phyloP scores from a whole-genome alignment of 2,113 vertebrate species.

The Rhinopomastus cyanomelas region DNA sequence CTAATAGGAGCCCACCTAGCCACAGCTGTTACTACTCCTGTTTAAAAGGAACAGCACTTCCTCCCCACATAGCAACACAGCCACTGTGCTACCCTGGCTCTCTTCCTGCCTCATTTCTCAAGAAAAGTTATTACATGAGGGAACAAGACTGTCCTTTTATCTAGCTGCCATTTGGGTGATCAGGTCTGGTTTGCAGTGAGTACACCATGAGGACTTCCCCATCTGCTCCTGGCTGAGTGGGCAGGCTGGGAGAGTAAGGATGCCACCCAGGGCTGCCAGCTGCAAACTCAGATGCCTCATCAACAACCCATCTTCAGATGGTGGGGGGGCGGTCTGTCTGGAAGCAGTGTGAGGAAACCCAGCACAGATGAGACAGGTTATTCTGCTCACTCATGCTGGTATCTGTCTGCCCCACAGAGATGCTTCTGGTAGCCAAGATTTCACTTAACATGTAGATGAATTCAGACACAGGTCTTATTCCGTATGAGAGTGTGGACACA shows the following conservation, averaged over 20 bases:
- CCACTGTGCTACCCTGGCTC: not conserved
- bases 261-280: rapidly evolving
- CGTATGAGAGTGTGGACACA: not conserved
- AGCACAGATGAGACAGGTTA: not conserved
- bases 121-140: rapidly evolving
- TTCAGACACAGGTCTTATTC: not conserved
- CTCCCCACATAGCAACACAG: not conserved
- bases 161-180: rapidly evolving
- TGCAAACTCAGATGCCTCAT: not conserved
- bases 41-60: not conserved
- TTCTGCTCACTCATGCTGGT: not conserved
- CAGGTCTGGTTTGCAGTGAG: not conserved
- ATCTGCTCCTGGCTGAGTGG: too few species aligned
- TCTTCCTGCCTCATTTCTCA: not conserved
- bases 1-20: not conserved
- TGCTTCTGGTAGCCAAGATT: not conserved
- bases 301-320: not conserved
- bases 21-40: not conserved
- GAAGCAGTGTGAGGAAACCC: not conserved
- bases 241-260: not conserved
- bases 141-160: not conserved
- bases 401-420: not conserved
- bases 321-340: not conserved
- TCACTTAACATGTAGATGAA: not conserved
- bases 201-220: not conserved